Evolutionary conservation across 2,113 vertebrate genomes (phyloP).

Genomic region (Recurvirostra avosetta): DNA sequence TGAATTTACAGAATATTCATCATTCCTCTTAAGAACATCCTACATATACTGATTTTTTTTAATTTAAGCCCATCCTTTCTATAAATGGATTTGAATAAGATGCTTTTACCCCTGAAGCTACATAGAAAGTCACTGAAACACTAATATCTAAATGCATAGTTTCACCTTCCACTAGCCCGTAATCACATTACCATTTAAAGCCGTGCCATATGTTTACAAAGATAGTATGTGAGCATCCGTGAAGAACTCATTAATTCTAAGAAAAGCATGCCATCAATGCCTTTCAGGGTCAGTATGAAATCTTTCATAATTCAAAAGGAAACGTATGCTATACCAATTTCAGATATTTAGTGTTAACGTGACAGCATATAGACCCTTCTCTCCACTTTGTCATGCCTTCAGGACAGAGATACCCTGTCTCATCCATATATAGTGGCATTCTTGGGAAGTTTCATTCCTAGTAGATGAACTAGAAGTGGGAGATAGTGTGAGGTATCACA

Average conservation of each 20-base stretch:
- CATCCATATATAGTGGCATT: conserved; percentile 51
- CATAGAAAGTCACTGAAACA: background rate
- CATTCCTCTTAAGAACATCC: background rate
- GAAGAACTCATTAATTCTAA: background rate
- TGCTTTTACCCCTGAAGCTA: background rate
- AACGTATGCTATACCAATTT: conserved; percentile 44
- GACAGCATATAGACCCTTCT: background rate
- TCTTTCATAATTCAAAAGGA: conserved; percentile 16
- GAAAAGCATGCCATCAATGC: background rate
- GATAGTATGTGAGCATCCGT: background rate
- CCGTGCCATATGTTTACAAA: background rate
- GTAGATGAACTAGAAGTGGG: conserved; percentile 14
- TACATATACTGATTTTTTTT: background rate
- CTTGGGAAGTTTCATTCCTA: conserved; percentile 47
- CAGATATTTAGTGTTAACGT: conserved; percentile 9
- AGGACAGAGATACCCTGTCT: background rate
- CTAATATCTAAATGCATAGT: background rate
- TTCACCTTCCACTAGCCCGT: conserved; percentile 25
- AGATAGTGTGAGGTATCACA: conserved; percentile 48
- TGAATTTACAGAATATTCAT: background rate
- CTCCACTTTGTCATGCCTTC: background rate
- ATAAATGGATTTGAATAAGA: background rate
- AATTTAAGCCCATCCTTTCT: background rate
- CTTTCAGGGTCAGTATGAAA: background rate
- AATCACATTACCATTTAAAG: conserved; percentile 44